A percentile compares a stretch with the other conserved stretches of the same genome.
Evolutionary conservation across 2,797 vertebrate genomes (phyloP).

Genomic region (Pseudopleuronectes americanus): DNA sequence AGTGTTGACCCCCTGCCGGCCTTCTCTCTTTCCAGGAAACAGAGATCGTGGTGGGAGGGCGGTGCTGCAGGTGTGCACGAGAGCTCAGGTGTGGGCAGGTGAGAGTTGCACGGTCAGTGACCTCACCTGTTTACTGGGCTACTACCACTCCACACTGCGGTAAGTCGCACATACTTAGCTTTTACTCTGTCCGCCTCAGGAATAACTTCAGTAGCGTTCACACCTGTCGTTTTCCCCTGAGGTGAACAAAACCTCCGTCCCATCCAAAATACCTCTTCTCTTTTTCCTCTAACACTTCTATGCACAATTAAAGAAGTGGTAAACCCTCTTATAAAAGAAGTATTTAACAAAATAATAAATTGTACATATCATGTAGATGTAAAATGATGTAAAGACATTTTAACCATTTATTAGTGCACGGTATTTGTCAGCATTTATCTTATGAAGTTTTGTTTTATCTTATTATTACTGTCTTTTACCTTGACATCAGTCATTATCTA

Average conservation of each 20-base stretch:
- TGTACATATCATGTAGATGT: no score
- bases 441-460: background rate
- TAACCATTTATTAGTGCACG: background rate
- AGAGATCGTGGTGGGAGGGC: slow-evolving; percentile 84
- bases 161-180: slow-evolving; percentile 61
- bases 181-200: slow-evolving; percentile 17
- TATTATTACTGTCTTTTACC: background rate
- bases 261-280: background rate
- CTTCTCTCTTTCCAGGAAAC: slow-evolving; percentile 79
- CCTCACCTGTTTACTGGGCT: slow-evolving; percentile 84
- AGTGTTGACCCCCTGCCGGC: slow-evolving; percentile 26
- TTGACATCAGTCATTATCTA: background rate
- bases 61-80: slow-evolving; percentile 85
- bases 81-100: slow-evolving; percentile 81
- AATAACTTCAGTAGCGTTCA: slow-evolving; percentile 10
- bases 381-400: no score
- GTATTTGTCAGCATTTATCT: background rate
- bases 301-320: no score
- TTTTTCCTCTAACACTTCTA: no score
- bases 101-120: slow-evolving; percentile 75
- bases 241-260: background rate
- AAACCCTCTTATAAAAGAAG: no score
- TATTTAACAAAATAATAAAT: no score
- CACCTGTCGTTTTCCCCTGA: slow-evolving; percentile 20
- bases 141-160: slow-evolving; percentile 86